Conservation (phyloP, 2,888 invertebrate species). For the Proisotoma minuta region DNA sequence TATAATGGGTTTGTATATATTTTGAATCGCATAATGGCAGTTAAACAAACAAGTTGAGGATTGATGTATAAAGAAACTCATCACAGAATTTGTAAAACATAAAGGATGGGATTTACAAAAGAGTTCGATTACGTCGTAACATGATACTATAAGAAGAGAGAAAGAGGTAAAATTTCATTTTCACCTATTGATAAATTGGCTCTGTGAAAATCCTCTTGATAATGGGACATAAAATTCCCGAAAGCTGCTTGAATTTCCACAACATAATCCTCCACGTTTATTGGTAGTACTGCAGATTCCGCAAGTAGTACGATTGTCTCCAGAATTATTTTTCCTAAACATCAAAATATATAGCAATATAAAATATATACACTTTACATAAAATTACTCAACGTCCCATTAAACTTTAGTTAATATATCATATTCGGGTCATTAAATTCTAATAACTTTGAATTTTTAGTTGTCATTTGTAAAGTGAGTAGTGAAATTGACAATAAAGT, state of each 20-base stretch:
- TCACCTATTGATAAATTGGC: slow-evolving; percentile 47
- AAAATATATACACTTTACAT: background rate
- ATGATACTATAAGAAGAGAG: too few species aligned
- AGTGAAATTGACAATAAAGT: too few species aligned
- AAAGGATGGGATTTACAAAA: too few species aligned
- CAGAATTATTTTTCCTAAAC: slow-evolving; percentile 42
- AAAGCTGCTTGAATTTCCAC: slow-evolving; percentile 46
- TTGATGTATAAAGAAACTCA: too few species aligned
- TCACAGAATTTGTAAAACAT: too few species aligned
- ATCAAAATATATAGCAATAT: background rate
- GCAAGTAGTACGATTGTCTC: slow-evolving; percentile 43
- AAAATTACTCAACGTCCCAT: background rate
- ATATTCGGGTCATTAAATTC: background rate
- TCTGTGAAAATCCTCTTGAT: slow-evolving; percentile 45
- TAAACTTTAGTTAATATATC: background rate
- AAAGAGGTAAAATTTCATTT: slow-evolving; percentile 29
- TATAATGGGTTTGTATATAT: too few species aligned
- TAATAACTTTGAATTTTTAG: too few species aligned
- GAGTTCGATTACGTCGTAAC: too few species aligned
- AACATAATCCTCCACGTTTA: slow-evolving; percentile 47
- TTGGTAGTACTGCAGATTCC: slow-evolving; percentile 45
- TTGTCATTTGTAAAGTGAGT: too few species aligned
- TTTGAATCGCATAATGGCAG: too few species aligned
- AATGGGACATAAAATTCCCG: slow-evolving; percentile 44
- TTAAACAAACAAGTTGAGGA: too few species aligned